A percentile compares a stretch with the other conserved stretches of the same genome.
Evolutionary conservation across 2,888 invertebrate species (phyloP).

Genomic region (Prostheceraeus crozeri): DNA sequence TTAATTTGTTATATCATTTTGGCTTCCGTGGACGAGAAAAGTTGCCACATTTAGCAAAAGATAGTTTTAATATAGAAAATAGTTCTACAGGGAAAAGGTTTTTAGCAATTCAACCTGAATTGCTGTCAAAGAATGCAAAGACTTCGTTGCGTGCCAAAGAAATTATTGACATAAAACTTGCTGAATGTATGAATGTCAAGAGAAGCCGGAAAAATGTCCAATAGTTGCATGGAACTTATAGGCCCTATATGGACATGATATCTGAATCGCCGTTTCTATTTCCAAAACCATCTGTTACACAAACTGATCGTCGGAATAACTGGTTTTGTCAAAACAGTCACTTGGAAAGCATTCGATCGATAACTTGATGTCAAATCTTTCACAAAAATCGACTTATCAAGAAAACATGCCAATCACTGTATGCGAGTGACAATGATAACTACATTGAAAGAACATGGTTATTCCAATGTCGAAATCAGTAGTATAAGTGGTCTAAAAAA

Average conservation of each 20-base stretch:
- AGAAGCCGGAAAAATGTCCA: constrained; percentile 21
- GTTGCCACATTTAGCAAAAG: constrained; percentile 19
- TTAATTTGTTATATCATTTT: constrained; percentile 28
- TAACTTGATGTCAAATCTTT: no score
- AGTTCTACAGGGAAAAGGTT: constrained; percentile 26
- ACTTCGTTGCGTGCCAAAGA: constrained; percentile 6
- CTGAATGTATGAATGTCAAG: background rate
- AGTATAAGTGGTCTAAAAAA: constrained; percentile 27
- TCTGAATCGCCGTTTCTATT: no score
- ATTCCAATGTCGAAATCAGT: constrained; percentile 15
- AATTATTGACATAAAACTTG: background rate
- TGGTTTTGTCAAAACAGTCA: no score
- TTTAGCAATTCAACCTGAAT: constrained; percentile 23
- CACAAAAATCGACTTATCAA: no score
- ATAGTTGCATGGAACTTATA: background rate
- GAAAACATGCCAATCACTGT: constrained; percentile 25
- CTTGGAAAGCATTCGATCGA: no score
- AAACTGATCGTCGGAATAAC: no score
- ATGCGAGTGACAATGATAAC: constrained; percentile 18
- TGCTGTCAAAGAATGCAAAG: constrained; percentile 27
- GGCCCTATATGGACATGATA: no score
- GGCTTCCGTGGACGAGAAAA: constrained; percentile 29
- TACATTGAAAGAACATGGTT: constrained; percentile 20
- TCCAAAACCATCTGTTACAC: no score
- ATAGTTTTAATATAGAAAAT: constrained; percentile 17